These are phyloP conservation scores for Triplophysa yarkandensis DNA, from an alignment of 2,797 vertebrate species.

Conservation along the genomic window DNA sequence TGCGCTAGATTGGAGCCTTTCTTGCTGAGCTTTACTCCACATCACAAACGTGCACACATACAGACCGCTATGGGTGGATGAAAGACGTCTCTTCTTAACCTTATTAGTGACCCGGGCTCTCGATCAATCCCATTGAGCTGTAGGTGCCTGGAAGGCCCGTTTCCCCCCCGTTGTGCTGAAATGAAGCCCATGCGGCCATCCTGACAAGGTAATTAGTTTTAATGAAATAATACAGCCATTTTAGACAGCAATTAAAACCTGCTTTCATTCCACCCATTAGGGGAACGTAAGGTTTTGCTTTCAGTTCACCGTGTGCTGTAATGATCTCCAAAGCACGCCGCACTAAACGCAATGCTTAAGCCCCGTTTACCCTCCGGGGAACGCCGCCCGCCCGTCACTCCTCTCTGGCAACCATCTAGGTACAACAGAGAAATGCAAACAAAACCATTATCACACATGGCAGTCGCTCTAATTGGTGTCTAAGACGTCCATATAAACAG, in stretches of 20 bases:
- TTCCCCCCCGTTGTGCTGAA: slow-evolving; percentile 64
- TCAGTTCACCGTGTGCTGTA: slow-evolving; percentile 63
- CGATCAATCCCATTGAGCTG: slow-evolving; percentile 67
- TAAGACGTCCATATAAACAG: slow-evolving; percentile 21
- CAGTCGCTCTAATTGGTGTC: slow-evolving; percentile 33
- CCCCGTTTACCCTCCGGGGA: slow-evolving; percentile 46
- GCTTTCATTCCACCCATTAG: slow-evolving; percentile 71
- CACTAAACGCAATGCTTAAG: slow-evolving; percentile 59
- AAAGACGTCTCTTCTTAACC: slow-evolving; percentile 59
- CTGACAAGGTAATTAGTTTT: slow-evolving; percentile 74
- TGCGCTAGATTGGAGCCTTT: slow-evolving; percentile 26
- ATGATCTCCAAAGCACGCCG: slow-evolving; percentile 65
- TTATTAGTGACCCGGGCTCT: slow-evolving; percentile 61
- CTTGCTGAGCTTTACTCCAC: slow-evolving; percentile 28
- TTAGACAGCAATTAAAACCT: slow-evolving; percentile 73
- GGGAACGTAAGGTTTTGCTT: slow-evolving; percentile 59
- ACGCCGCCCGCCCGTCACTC: slow-evolving; percentile 14
- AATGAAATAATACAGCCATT: slow-evolving; percentile 73
- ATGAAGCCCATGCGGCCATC: slow-evolving; percentile 62
- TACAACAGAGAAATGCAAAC: slow-evolving; percentile 36
- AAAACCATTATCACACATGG: slow-evolving; percentile 43
- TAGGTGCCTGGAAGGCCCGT: slow-evolving; percentile 64
- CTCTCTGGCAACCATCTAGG: slow-evolving; percentile 37
- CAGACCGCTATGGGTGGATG: slow-evolving; percentile 51
- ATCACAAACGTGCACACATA: slow-evolving; percentile 33